These are phyloP conservation scores for Ceramica pisi DNA, from an alignment of 2,888 invertebrate genomes.

Conservation along the genomic window DNA sequence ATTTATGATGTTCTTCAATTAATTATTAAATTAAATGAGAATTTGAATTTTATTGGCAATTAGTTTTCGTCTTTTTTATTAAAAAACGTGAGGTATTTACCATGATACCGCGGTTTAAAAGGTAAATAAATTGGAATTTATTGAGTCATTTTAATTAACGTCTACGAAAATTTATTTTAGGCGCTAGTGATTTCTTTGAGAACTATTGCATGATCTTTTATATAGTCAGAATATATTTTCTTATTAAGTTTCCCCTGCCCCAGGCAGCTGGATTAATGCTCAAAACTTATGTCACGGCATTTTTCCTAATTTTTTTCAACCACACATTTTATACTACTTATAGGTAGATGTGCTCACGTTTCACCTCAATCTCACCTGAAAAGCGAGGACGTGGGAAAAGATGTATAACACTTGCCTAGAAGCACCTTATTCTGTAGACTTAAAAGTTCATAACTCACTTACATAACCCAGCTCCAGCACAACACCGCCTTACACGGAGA, in stretches of 20 bases:
- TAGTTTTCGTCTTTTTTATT: slow-evolving; percentile 20
- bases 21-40: slow-evolving; percentile 39
- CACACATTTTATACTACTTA: too few relatives aligned
- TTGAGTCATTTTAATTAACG: background rate
- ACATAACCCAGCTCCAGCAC: too few relatives aligned
- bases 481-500: too few relatives aligned
- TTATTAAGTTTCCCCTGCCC: background rate
- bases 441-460: too few relatives aligned
- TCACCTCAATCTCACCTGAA: too few relatives aligned
- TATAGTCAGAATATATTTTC: background rate
- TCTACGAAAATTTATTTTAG: background rate
- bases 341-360: too few relatives aligned
- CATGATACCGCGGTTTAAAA: background rate
- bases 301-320: too few relatives aligned
- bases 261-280: background rate
- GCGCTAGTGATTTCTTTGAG: background rate
- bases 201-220: background rate
- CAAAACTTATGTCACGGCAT: background rate
- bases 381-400: too few relatives aligned
- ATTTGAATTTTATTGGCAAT: slow-evolving; percentile 26
- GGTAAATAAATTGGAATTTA: background rate
- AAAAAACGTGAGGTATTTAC: slow-evolving; percentile 3
- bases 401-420: too few relatives aligned
- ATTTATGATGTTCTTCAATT: slow-evolving; percentile 52
- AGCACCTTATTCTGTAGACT: too few relatives aligned